Percentiles rank a stretch among this genome's conserved stretches.
phyloP scores from a whole-genome alignment of 2,888 invertebrate species.

The Thumatha senex region DNA sequence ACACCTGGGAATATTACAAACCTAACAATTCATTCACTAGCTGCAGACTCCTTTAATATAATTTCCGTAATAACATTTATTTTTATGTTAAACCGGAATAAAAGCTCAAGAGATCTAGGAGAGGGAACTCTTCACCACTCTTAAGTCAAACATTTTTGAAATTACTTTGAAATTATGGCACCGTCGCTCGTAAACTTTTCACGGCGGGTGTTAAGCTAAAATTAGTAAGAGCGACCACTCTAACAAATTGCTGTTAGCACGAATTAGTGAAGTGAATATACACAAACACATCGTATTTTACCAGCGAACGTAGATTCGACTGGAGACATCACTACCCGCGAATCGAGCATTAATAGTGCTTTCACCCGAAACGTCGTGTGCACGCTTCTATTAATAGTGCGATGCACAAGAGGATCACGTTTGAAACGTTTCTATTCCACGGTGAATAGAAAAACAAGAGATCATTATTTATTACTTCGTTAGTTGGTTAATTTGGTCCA shows the following conservation, averaged over 20 bases:
- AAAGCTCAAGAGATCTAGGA: conserved; percentile 53
- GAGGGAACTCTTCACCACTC: conserved; percentile 66
- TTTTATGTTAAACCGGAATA: conserved; percentile 58
- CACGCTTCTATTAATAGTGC: conserved; percentile 74
- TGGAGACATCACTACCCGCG: conserved; percentile 68
- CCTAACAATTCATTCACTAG: background rate
- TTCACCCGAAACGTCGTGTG: conserved; percentile 80
- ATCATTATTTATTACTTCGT: conserved; percentile 83
- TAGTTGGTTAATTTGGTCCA: conserved; percentile 82
- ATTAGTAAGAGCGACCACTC: conserved; percentile 74
- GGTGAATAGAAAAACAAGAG: conserved; percentile 82
- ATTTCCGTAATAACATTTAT: conserved; percentile 34
- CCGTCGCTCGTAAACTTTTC: conserved; percentile 75
- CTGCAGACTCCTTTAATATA: conserved; percentile 21
- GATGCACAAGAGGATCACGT: conserved; percentile 66
- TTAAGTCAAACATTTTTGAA: conserved; percentile 76
- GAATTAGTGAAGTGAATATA: conserved; percentile 71
- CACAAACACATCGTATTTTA: conserved; percentile 65
- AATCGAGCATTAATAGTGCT: conserved; percentile 77
- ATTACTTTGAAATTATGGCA: conserved; percentile 78
- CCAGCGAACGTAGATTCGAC: conserved; percentile 49
- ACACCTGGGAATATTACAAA: too few species aligned
- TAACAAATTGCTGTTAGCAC: conserved; percentile 76
- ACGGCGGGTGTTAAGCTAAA: conserved; percentile 75
- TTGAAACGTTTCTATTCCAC: conserved; percentile 78